A percentile compares a stretch with the other conserved stretches of the same genome.
phyloP scores from a whole-genome alignment of 2,113 vertebrate species.

The Chascanopsetta lugubris region DNA sequence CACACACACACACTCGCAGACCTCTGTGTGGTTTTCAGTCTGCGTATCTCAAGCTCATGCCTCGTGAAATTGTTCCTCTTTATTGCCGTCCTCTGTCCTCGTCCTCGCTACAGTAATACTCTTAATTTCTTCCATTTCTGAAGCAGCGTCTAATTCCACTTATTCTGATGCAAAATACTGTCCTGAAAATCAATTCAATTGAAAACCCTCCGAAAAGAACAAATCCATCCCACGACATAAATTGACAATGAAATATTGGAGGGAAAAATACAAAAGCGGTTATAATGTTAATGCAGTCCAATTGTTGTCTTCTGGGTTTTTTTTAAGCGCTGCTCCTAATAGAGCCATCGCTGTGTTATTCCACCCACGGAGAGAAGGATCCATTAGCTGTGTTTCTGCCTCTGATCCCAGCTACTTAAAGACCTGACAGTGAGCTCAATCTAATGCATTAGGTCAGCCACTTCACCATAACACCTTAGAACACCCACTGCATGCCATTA shows the following conservation, averaged over 20 bases:
- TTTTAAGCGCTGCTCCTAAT: slow-evolving; percentile 55
- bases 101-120: neutral
- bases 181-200: no score
- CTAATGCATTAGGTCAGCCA: slow-evolving; percentile 78
- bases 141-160: neutral
- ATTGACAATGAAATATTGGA: neutral
- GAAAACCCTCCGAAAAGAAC: neutral
- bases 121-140: neutral
- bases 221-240: neutral
- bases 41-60: neutral
- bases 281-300: slow-evolving; percentile 28
- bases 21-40: neutral
- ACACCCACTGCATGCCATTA: slow-evolving; percentile 77
- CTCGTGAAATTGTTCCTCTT: neutral
- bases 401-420: slow-evolving; percentile 78
- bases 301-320: slow-evolving; percentile 24
- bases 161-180: neutral
- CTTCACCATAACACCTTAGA: slow-evolving; percentile 71
- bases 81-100: neutral
- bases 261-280: slow-evolving; percentile 16
- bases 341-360: slow-evolving; percentile 63
- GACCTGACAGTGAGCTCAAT: slow-evolving; percentile 77
- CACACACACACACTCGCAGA: neutral
- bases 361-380: slow-evolving; percentile 72
- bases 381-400: slow-evolving; percentile 78